phyloP scores from a whole-genome alignment of 2,888 invertebrate species.

The Trichopria drosophilae region DNA sequence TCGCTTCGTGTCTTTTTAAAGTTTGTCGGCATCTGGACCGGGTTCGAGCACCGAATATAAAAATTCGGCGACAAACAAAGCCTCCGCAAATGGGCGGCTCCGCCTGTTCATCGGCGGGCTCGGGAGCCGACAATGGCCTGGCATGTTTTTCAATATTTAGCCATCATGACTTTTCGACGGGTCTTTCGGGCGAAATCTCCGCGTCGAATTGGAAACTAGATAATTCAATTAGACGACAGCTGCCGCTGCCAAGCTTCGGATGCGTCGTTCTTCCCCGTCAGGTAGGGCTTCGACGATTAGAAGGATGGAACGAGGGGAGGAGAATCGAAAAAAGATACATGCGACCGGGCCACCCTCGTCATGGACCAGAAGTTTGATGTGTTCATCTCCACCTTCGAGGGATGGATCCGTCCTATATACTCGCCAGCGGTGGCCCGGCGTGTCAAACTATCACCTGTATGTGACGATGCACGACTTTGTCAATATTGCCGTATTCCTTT shows the following conservation, averaged over 20 bases:
- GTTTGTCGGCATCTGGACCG: slow-evolving; percentile 40
- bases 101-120: slow-evolving; percentile 41
- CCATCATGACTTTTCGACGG: slow-evolving; percentile 58
- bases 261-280: slow-evolving; percentile 33
- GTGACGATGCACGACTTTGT: too few species aligned
- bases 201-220: slow-evolving; percentile 58
- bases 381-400: slow-evolving; percentile 41
- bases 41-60: slow-evolving; percentile 38
- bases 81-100: slow-evolving; percentile 42
- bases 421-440: slow-evolving; percentile 16
- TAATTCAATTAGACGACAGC: slow-evolving; percentile 58
- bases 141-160: slow-evolving; percentile 59
- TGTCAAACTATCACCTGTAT: slow-evolving; percentile 20
- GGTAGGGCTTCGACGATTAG: slow-evolving; percentile 1
- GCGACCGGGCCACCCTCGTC: slow-evolving; percentile 38
- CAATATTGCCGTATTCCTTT: too few species aligned
- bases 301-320: slow-evolving; percentile 4
- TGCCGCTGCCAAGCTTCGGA: slow-evolving; percentile 44
- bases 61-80: slow-evolving; percentile 45
- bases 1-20: too few species aligned
- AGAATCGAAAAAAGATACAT: slow-evolving; percentile 7
- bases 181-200: slow-evolving; percentile 54
- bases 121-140: slow-evolving; percentile 51
- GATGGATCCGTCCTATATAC: slow-evolving; percentile 9
- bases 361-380: slow-evolving; percentile 38